Conservation (phyloP, 1,140 invertebrate genomes). For the Cyclargus thomasi region DNA sequence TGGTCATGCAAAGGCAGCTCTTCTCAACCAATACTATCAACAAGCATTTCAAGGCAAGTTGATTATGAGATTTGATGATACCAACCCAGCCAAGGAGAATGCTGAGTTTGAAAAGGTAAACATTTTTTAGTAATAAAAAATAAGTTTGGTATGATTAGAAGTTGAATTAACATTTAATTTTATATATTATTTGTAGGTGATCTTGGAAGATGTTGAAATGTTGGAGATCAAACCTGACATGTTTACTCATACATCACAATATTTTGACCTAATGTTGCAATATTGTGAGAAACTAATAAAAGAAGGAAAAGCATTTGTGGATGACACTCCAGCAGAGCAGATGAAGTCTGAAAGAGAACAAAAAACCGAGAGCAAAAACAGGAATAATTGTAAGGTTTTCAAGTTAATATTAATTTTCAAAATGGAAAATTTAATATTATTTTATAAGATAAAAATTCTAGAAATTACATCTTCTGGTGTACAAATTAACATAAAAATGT, state of each 20-base stretch:
- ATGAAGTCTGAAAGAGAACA: constrained; percentile 98
- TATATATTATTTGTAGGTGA: constrained; percentile 77
- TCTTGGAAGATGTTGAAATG: constrained; percentile 94
- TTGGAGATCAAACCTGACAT: constrained; percentile 94
- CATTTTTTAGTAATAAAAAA: too few relatives aligned
- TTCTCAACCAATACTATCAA: constrained; percentile 98
- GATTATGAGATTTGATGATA: constrained; percentile 99
- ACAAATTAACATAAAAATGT: too few relatives aligned
- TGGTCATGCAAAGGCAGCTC: constrained; percentile 98
- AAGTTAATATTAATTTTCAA: too few relatives aligned
- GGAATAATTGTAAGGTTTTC: constrained; percentile 84
- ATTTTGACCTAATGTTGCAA: constrained; percentile 94
- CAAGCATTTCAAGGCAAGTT: constrained; percentile 94
- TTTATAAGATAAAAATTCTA: too few relatives aligned
- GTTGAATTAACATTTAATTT: too few relatives aligned
- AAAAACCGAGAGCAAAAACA: constrained; percentile 89
- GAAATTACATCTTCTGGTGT: too few relatives aligned
- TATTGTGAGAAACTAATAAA: constrained; percentile 93
- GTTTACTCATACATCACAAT: constrained; percentile 97
- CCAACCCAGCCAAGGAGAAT: constrained; percentile 99
- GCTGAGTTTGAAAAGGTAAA: constrained; percentile 94
- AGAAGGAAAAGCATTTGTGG: constrained; percentile 94
- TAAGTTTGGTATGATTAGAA: too few relatives aligned
- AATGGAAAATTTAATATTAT: too few relatives aligned
- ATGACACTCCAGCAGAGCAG: constrained; percentile 94